A percentile compares a stretch with the other conserved stretches of the same genome.
phyloP scores from a whole-genome alignment of 2,113 vertebrate species.

The Sphyrna mokarran region DNA sequence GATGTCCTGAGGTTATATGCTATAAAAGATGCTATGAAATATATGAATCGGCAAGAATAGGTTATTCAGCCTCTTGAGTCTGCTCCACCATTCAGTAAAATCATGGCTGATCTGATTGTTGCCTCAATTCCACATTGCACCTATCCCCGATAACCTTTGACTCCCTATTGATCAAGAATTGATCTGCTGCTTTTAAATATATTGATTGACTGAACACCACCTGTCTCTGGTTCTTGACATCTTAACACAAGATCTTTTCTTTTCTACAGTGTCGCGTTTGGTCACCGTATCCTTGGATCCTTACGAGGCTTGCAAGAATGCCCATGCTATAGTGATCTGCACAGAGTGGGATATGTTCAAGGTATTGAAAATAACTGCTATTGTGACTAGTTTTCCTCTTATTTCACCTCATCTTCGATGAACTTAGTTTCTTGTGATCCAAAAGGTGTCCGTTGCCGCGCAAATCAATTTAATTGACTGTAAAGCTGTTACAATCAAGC shows the following conservation, averaged over 20 bases:
- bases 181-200: no score
- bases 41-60: no score
- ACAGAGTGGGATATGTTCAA: conserved; percentile 42
- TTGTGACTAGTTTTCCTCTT: background rate
- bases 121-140: no score
- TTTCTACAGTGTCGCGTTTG: conserved; percentile 36
- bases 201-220: no score
- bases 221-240: background rate
- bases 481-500: background rate
- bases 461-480: background rate
- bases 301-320: conserved; percentile 37
- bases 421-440: background rate
- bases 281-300: conserved; percentile 34
- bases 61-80: no score
- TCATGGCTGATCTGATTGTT: no score
- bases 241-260: background rate
- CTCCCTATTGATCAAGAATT: no score
- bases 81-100: no score
- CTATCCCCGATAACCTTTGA: no score
- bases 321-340: conserved; percentile 32
- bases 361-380: conserved; percentile 11
- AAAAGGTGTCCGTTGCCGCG: no score
- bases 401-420: background rate
- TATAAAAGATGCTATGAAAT: background rate
- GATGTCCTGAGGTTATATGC: background rate